Conservation (phyloP, 2,888 invertebrate species). For the Gari tellinella region DNA sequence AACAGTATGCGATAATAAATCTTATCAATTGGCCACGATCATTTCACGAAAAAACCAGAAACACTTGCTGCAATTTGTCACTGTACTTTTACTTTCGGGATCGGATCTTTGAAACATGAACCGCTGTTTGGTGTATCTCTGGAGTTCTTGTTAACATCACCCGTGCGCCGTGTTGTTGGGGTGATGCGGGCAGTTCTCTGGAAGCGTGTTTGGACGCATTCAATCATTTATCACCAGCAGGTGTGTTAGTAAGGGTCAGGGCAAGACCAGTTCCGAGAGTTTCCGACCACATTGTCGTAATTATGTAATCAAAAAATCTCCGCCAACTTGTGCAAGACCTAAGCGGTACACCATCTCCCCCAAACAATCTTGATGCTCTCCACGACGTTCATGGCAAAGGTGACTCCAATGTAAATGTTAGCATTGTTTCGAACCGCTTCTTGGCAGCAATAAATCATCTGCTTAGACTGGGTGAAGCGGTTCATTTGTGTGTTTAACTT, state of each 20-base stretch:
- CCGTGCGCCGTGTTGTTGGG: conserved; percentile 7
- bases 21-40: conserved; percentile 33
- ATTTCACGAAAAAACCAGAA: conserved; percentile 24
- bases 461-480: conserved; percentile 73
- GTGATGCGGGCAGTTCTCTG: conserved; percentile 30
- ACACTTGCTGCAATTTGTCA: conserved; percentile 60
- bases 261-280: conserved; percentile 36
- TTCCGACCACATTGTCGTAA: conserved; percentile 51
- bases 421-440: conserved; percentile 76
- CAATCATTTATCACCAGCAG: conserved; percentile 52
- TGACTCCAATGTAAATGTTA: conserved; percentile 63
- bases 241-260: conserved; percentile 55
- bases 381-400: conserved; percentile 44
- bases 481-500: conserved; percentile 78
- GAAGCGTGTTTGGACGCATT: conserved; percentile 36
- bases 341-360: conserved; percentile 36
- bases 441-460: conserved; percentile 82
- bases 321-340: conserved; percentile 35
- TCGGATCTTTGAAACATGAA: conserved; percentile 21
- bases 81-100: conserved; percentile 40
- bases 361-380: conserved; percentile 42
- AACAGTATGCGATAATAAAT: conserved; percentile 35
- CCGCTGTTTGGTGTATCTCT: conserved; percentile 10
- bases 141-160: conserved; percentile 2
- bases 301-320: conserved; percentile 55